Evolutionary conservation across 2,113 vertebrate species (phyloP).

Genomic region (Caranx ignobilis): DNA sequence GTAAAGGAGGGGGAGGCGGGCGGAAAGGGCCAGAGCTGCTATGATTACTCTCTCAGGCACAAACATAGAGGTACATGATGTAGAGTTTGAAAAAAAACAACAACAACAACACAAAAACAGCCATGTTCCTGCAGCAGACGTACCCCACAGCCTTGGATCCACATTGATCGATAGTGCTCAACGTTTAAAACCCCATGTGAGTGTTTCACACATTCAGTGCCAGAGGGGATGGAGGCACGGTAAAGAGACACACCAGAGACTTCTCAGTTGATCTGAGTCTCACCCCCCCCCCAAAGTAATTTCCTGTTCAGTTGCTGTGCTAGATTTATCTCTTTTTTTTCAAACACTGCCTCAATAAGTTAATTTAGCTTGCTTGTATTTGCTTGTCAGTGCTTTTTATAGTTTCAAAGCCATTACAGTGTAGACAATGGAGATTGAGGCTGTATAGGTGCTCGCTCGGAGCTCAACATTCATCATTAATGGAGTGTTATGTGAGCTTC

Average conservation of each 20-base stretch:
- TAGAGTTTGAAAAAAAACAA: constrained; percentile 28
- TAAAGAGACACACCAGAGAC: constrained; percentile 37
- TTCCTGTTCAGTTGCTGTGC: constrained; percentile 35
- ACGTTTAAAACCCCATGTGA: constrained; percentile 64
- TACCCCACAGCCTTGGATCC: constrained; percentile 61
- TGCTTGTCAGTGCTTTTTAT: not conserved
- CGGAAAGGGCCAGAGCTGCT: constrained; percentile 43
- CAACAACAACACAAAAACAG: constrained; percentile 1
- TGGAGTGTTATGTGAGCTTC: constrained; percentile 57
- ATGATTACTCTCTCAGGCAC: constrained; percentile 71
- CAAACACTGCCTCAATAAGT: not conserved
- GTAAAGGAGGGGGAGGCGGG: constrained; percentile 41
- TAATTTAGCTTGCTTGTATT: constrained; percentile 23
- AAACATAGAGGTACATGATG: constrained; percentile 56
- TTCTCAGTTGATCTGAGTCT: constrained; percentile 41
- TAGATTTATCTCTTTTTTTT: not conserved
- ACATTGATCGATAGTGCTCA: constrained; percentile 72
- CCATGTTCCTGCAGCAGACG: constrained; percentile 50
- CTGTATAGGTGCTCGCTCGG: constrained; percentile 13
- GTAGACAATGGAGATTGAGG: constrained; percentile 8
- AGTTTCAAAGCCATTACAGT: not conserved
- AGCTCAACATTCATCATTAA: constrained; percentile 55
- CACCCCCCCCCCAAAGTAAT: constrained; percentile 41
- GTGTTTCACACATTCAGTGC: constrained; percentile 62
- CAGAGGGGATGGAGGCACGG: constrained; percentile 51